Evolutionary conservation across 2,797 vertebrate genomes (phyloP).

Genomic region (Rousettus madagascariensis): DNA sequence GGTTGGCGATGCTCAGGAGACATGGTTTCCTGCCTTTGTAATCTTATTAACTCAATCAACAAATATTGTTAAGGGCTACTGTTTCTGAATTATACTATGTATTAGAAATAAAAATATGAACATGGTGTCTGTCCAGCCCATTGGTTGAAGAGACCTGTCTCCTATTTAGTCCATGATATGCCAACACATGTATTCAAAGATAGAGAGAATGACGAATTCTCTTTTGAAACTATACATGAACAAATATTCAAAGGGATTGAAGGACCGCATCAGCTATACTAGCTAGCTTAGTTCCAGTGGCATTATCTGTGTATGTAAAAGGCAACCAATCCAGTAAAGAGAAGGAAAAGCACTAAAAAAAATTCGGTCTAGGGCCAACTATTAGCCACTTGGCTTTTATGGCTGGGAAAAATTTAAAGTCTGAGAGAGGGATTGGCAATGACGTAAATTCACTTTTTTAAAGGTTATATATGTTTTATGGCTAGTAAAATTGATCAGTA

Average conservation of each 20-base stretch:
- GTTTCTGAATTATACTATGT: neutral
- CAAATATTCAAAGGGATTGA: neutral
- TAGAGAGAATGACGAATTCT: neutral
- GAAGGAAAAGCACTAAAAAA: neutral
- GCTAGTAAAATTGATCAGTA: neutral
- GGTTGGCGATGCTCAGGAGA: neutral
- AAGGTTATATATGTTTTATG: neutral
- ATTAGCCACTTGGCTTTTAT: neutral
- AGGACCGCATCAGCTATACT: neutral
- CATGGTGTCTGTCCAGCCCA: neutral
- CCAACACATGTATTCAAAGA: neutral
- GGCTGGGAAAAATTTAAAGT: neutral
- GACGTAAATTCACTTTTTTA: neutral
- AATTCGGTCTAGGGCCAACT: neutral
- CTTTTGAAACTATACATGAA: neutral
- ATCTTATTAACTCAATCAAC: neutral
- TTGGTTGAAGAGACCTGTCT: neutral
- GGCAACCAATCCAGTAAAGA: neutral
- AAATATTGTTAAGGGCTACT: neutral
- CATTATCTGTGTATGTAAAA: neutral
- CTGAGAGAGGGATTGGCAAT: neutral
- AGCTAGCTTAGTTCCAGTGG: neutral
- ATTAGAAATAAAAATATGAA: neutral
- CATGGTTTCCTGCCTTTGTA: neutral
- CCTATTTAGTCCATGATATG: neutral